Evolutionary conservation across 2,888 invertebrate species (phyloP), one percentile per base, ranked within the genome.

Genomic region (Stramonita haemastoma): DNA sequence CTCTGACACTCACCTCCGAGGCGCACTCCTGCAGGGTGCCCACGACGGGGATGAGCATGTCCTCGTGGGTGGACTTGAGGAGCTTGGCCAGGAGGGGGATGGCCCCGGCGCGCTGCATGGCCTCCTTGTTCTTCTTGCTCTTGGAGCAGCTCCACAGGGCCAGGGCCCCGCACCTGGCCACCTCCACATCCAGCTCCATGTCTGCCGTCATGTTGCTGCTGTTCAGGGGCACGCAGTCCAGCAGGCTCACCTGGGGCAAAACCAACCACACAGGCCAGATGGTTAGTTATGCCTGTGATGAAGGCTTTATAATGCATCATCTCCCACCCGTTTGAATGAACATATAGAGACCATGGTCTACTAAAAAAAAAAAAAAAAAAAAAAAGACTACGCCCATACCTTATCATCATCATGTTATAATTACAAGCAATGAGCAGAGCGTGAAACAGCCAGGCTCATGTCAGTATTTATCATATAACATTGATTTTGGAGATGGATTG

Each of bases 91-190:
- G 95, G 34, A 97, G 94, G 0, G 97, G 96, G 90, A 96, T 96
- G 13, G 96, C 96, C 97, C 98, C 96, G 97, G 98, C 96, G 97
- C 98, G 94, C 97, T 97, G 97, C 96, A 98, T 93, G 97, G 97
- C 97, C 93, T 98, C 97, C 93, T 97, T 97, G 94, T 98, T 98
- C 93, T 97, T 97, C 90, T 97, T 97, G 17, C 98, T 98, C 57
- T 97, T 97, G 36, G 98, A 98, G 95, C 98, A 97, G 0, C 98
- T 98, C 97, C 98, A 98, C 6, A 99, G 96, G 0, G 98, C 98
- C 93, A 98, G 97, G 0, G 98, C 98, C 11, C 96, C 96, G 91
- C 95, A 95, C 0, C 96, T 92, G 0, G 96, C 96, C 79, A 96
- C 96, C 90, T 96, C 96, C 29, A 96, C 93, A 89, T 96, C 95